A percentile compares a stretch with the other conserved stretches of the same genome.
phyloP scores from a whole-genome alignment of 1,140 invertebrate species.

The Psix sp. region DNA sequence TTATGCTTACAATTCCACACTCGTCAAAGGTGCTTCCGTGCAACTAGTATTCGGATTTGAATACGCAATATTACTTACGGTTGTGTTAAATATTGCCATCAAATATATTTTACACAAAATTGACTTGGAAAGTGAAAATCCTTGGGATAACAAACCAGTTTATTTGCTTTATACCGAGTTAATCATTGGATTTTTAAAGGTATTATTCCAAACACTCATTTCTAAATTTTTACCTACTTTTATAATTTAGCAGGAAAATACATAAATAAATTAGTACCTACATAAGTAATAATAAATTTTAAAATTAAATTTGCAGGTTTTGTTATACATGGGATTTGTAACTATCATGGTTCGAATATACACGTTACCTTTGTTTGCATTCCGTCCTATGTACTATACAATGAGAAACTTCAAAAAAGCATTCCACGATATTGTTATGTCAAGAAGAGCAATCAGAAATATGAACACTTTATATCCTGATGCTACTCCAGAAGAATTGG shows the following conservation, averaged over 20 bases:
- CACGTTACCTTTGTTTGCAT: constrained; percentile 98
- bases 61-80: constrained; percentile 97
- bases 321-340: constrained; percentile 96
- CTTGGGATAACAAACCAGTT: constrained; percentile 99
- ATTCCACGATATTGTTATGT: constrained; percentile 97
- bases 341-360: constrained; percentile 98
- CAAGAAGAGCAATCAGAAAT: constrained; percentile 95
- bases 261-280: too few relatives aligned
- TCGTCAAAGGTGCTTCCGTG: constrained; percentile 95
- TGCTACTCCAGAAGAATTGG: constrained; percentile 94
- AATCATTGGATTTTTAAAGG: constrained; percentile 91
- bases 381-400: constrained; percentile 99
- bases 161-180: constrained; percentile 98
- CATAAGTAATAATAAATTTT: too few relatives aligned
- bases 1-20: constrained; percentile 96
- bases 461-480: constrained; percentile 99
- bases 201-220: constrained; percentile 27
- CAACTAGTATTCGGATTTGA: constrained; percentile 99
- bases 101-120: constrained; percentile 97
- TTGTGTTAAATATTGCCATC: constrained; percentile 94
- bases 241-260: too few relatives aligned
- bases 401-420: constrained; percentile 99
- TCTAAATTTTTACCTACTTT: neutral
- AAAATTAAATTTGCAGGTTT: constrained; percentile 81
- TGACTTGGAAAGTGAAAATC: constrained; percentile 95